These are phyloP conservation scores for Teleogryllus oceanicus DNA, from an alignment of 2,888 invertebrate species.

Conservation along the genomic window DNA sequence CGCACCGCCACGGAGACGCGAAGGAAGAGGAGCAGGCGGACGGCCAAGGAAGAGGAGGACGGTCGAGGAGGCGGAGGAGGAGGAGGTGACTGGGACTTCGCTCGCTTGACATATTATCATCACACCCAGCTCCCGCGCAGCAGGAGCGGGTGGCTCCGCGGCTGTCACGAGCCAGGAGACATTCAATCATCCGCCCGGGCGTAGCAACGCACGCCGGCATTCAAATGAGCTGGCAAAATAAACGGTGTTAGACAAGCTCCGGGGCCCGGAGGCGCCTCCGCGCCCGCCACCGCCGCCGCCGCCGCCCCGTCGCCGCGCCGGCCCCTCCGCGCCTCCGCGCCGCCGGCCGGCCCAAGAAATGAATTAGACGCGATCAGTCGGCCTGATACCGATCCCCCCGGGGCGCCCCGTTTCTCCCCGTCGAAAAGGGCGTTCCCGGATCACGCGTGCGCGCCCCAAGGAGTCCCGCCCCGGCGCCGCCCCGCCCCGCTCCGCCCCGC, in stretches of 20 bases:
- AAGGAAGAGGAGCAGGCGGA: neutral
- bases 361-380: neutral
- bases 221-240: neutral
- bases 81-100: neutral
- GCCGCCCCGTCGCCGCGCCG: neutral
- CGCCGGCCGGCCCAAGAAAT: neutral
- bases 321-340: neutral
- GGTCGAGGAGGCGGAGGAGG: neutral
- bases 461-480: no score
- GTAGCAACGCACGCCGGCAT: neutral
- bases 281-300: neutral
- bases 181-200: neutral
- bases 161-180: neutral
- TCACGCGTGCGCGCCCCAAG: no score
- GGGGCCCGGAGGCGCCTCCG: neutral
- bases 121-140: neutral
- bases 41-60: neutral
- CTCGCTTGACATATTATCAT: conserved; percentile 11
- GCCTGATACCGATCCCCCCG: neutral
- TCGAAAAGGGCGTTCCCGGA: no score
- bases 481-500: no score
- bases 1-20: no score
- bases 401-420: no score
- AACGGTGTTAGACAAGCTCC: neutral
- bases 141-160: neutral